Conservation (phyloP, 2,888 invertebrate genomes). For the Diarsia dahlii region DNA sequence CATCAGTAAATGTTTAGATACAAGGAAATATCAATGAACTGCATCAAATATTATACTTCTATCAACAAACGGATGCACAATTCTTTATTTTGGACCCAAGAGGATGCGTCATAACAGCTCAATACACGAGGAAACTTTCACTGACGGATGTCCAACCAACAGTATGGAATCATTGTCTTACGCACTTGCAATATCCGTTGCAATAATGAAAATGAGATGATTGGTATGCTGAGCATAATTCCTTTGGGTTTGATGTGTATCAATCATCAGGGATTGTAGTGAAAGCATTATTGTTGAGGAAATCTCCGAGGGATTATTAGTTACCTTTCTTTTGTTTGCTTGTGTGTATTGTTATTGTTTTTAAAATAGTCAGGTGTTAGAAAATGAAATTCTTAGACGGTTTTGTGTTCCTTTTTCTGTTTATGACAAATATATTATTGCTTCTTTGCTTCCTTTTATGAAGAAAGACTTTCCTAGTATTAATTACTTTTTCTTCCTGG, state of each 20-base stretch:
- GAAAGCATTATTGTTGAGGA: slow-evolving; percentile 26
- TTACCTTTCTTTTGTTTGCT: slow-evolving; percentile 19
- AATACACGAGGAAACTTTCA: slow-evolving; percentile 34
- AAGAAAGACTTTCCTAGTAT: no score
- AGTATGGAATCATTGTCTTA: slow-evolving; percentile 14
- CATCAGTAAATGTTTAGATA: not conserved
- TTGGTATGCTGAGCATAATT: slow-evolving; percentile 33
- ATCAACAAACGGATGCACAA: not conserved
- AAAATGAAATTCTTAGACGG: not conserved
- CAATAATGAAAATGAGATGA: slow-evolving; percentile 25
- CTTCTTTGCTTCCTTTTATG: not conserved
- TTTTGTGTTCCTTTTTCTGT: not conserved
- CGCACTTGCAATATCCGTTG: slow-evolving; percentile 37
- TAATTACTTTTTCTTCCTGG: no score
- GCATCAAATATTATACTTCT: not conserved
- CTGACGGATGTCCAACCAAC: slow-evolving; percentile 17
- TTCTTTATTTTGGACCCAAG: slow-evolving; percentile 15
- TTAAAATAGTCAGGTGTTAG: not conserved
- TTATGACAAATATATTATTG: not conserved
- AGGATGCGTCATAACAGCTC: slow-evolving; percentile 27
- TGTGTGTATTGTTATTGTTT: no score
- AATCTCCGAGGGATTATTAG: slow-evolving; percentile 33
- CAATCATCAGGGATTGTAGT: slow-evolving; percentile 38
- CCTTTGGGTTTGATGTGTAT: slow-evolving; percentile 24
- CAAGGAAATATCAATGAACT: slow-evolving; percentile 5